Percentiles rank a stretch among this genome's conserved stretches.
Evolutionary conservation across 1,140 invertebrate genomes (phyloP).

Genomic region (Drosophila pachea): DNA sequence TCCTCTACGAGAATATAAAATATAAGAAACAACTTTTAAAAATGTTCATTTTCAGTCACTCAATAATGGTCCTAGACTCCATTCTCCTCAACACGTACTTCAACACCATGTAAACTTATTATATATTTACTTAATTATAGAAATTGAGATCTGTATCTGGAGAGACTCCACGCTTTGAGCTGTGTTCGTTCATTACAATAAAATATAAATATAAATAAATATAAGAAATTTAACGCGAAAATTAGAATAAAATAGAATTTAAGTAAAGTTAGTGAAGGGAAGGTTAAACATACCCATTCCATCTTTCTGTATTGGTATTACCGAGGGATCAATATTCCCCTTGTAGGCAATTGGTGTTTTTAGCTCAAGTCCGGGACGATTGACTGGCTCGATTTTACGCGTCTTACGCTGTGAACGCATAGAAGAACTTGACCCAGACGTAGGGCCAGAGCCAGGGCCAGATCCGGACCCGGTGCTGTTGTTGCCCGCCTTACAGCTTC

Average conservation of each 20-base stretch:
- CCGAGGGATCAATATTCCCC: constrained; percentile 87
- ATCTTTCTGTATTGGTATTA: constrained; percentile 89
- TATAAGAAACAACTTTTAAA: too few relatives aligned
- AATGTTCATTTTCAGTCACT: too few relatives aligned
- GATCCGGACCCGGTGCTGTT: constrained; percentile 14
- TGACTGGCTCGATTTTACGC: constrained; percentile 86
- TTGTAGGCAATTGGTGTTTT: constrained; percentile 90
- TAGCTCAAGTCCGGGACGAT: constrained; percentile 86
- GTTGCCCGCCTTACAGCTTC: constrained; percentile 29
- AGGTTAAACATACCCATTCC: constrained; percentile 85
- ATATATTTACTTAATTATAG: background rate
- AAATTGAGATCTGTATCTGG: too few relatives aligned
- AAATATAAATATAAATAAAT: constrained; percentile 16
- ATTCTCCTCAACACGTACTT: too few relatives aligned
- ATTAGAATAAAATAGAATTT: constrained; percentile 23
- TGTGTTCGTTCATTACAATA: constrained; percentile 13
- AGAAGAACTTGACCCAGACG: constrained; percentile 31
- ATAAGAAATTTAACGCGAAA: constrained; percentile 19
- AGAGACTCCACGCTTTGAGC: too few relatives aligned
- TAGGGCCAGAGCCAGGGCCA: too few relatives aligned
- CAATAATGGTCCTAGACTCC: too few relatives aligned
- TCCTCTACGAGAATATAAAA: too few relatives aligned
- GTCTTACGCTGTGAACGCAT: constrained; percentile 75
- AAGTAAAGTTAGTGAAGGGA: constrained; percentile 31
- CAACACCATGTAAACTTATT: background rate